Conservation (phyloP, 1,140 invertebrate species). For the Aphelenchoides avenae region DNA sequence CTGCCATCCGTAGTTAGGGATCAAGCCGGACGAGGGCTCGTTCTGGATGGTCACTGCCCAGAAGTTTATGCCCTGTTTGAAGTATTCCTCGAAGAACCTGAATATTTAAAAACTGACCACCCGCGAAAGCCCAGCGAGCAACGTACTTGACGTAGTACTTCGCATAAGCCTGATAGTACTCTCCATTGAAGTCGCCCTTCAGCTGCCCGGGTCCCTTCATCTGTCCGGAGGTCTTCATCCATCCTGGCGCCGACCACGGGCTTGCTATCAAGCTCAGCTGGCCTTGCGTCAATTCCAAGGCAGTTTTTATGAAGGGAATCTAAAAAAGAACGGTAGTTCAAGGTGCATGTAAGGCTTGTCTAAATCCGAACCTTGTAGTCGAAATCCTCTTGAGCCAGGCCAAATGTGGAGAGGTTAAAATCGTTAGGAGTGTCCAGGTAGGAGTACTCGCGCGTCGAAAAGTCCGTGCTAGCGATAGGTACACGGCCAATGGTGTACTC, state of each 20-base stretch:
- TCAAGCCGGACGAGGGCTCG: too few species aligned
- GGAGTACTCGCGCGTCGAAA: slow-evolving; percentile 69
- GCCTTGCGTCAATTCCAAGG: slow-evolving; percentile 60
- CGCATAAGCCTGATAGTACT: slow-evolving; percentile 74
- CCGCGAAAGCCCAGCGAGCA: too few species aligned
- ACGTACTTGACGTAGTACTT: slow-evolving; percentile 72
- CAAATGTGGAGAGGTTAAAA: slow-evolving; percentile 68
- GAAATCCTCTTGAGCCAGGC: slow-evolving; percentile 68
- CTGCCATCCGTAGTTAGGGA: slow-evolving; percentile 67
- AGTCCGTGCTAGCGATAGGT: slow-evolving; percentile 78
- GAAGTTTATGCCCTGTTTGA: slow-evolving; percentile 63
- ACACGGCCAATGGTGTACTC: slow-evolving; percentile 73
- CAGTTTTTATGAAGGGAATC: slow-evolving; percentile 68
- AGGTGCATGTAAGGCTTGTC: neutral
- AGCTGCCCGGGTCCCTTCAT: slow-evolving; percentile 64
- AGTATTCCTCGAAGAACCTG: slow-evolving; percentile 68
- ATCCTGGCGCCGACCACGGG: slow-evolving; percentile 78
- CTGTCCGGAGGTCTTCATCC: slow-evolving; percentile 82
- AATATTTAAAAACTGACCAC: too few species aligned
- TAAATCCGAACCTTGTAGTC: slow-evolving; percentile 63
- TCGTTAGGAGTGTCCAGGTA: slow-evolving; percentile 68
- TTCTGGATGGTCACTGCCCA: slow-evolving; percentile 69
- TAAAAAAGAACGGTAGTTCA: too few species aligned
- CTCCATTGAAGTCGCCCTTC: slow-evolving; percentile 62
- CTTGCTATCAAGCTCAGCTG: slow-evolving; percentile 67